Evolutionary conservation across 2,888 invertebrate species (phyloP), one percentile per base, ranked within the genome.

Genomic region (Yponomeuta evonymella): DNA sequence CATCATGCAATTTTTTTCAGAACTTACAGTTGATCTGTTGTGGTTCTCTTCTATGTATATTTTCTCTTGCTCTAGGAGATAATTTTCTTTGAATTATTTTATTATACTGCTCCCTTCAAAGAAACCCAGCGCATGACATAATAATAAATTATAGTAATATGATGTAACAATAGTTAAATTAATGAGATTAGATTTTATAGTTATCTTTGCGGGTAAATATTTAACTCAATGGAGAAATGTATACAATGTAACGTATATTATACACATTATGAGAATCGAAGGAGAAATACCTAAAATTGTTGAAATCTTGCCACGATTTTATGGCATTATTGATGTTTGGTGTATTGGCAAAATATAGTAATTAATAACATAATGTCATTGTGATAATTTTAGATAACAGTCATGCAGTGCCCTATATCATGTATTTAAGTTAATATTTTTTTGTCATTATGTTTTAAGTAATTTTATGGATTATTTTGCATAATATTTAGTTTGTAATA

Each of bases 131-230:
- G 85, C 82, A 81, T 78, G 75, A 78, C 75, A 78, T 79, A 69
- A 69, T 33, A 77, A 80, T 23, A 58, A n/a, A 15, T 80, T 80
- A 78, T 84, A 85, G 81, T 75, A 81, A 79, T 80, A 81, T 78
- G 78, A 79, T 79, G 80, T 83, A 83, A 79, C 74, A 78, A 75
- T 83, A 83, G 81, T 78, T 79, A 78, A 83, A 70, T 63, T 83
- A 75, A 79, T 82, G 87, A 88, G 82, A 86, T 88, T 90, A 90
- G 87, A 88, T 86, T 88, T 84, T 86, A 89, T 87, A 89, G 86
- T 83, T 85, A 85, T 83, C 81, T 83, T 83, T 86, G 86, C 84
- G 83, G 82, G 80, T 87, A 70, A 85, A 83, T 81, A 84, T 87
- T 86, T 86, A 84, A 85, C 83, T 81, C 80, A 84, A 85, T 82